Conservation (phyloP, 2,113 vertebrate species). For the Leptocoma aspasia region DNA sequence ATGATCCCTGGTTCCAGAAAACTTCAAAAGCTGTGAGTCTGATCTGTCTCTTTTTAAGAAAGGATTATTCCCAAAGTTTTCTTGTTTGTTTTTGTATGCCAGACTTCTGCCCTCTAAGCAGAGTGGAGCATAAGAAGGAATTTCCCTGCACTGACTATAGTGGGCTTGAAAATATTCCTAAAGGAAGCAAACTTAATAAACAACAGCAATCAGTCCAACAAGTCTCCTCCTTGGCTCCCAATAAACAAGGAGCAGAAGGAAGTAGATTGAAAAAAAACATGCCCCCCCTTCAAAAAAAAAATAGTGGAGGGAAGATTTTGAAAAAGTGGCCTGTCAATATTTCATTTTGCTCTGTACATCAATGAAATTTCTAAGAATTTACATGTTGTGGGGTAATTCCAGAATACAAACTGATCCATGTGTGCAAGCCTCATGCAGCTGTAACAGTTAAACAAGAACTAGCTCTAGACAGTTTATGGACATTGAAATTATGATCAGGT, state of each 20-base stretch:
- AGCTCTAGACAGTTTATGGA: background rate
- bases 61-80: background rate
- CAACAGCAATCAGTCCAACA: background rate
- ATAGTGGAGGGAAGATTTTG: background rate
- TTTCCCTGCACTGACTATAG: background rate
- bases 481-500: background rate
- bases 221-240: background rate
- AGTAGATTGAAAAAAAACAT: background rate
- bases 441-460: background rate
- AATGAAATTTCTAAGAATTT: background rate
- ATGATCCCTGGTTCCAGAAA: background rate
- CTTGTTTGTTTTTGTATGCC: background rate
- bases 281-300: background rate
- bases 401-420: background rate
- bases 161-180: background rate
- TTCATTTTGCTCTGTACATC: background rate
- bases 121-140: slow-evolving; percentile 8
- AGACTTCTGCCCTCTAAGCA: background rate
- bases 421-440: background rate
- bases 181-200: slow-evolving; percentile 38
- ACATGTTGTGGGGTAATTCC: background rate
- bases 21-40: background rate
- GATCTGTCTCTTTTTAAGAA: background rate
- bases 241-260: background rate
- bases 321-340: background rate